Evolutionary conservation across 2,113 vertebrate species (phyloP).

Genomic region (Odocoileus hemionus): DNA sequence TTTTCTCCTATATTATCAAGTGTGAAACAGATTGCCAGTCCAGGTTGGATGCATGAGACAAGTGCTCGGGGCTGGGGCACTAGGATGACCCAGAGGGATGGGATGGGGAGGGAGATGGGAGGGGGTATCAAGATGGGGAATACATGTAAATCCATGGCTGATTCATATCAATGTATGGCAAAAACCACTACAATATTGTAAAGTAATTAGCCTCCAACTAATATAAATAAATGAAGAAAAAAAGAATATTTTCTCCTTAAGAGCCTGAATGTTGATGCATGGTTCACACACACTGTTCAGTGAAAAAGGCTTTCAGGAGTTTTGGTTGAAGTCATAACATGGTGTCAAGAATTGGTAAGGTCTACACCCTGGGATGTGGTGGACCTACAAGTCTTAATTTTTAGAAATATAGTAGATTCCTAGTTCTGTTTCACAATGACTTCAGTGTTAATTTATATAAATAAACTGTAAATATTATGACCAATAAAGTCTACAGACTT

Average conservation of each 20-base stretch:
- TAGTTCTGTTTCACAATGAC: not conserved
- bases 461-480: not conserved
- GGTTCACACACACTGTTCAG: not conserved
- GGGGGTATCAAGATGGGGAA: rapidly evolving
- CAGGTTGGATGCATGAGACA: too few relatives aligned
- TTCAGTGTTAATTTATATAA: not conserved
- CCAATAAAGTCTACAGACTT: not conserved
- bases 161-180: too few relatives aligned
- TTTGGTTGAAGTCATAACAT: not conserved
- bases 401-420: not conserved
- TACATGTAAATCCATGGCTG: too few relatives aligned
- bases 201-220: too few relatives aligned
- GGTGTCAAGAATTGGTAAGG: not conserved
- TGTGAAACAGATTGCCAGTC: too few relatives aligned
- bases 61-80: too few relatives aligned
- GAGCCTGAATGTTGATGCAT: not conserved
- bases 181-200: too few relatives aligned
- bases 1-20: not conserved
- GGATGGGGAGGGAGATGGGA: too few relatives aligned
- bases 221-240: too few relatives aligned
- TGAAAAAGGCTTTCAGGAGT: not conserved
- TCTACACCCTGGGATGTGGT: not conserved
- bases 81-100: too few relatives aligned
- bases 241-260: not conserved
- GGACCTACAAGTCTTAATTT: not conserved